Evolutionary conservation across 2,797 vertebrate species (phyloP).

Genomic region (Rhyacichthys aspro): DNA sequence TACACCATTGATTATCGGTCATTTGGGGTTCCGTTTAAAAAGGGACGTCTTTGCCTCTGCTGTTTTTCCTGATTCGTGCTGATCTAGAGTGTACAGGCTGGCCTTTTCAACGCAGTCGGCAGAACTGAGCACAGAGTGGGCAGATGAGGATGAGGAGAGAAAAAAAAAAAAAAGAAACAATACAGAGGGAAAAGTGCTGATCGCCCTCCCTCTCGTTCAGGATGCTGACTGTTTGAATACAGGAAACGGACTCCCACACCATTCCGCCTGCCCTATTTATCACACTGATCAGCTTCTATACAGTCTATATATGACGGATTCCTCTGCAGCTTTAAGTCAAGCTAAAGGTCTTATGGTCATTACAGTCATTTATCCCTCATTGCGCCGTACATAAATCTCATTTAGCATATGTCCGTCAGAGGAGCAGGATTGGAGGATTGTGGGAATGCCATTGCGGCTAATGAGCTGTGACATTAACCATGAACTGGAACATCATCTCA

Average conservation of each 20-base stretch:
- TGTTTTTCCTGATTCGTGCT: slow-evolving; percentile 58
- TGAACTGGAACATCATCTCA: not conserved
- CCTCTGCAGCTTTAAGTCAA: slow-evolving; percentile 3
- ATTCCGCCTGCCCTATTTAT: slow-evolving; percentile 71
- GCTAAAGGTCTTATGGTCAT: slow-evolving; percentile 5
- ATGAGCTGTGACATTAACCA: slow-evolving; percentile 4
- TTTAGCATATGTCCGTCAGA: slow-evolving; percentile 6
- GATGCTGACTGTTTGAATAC: slow-evolving; percentile 69
- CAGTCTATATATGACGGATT: slow-evolving; percentile 9
- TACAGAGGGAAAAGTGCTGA: slow-evolving; percentile 67
- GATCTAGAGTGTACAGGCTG: slow-evolving; percentile 27
- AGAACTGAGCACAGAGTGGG: slow-evolving; percentile 68
- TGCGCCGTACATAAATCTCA: slow-evolving; percentile 3
- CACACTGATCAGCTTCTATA: slow-evolving; percentile 68
- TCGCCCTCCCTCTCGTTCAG: slow-evolving; percentile 53
- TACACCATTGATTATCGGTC: not conserved
- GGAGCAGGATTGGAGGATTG: slow-evolving; percentile 2
- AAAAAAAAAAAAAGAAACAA: slow-evolving; percentile 69
- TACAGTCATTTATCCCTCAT: slow-evolving; percentile 2
- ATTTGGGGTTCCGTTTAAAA: slow-evolving; percentile 14
- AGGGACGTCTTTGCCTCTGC: slow-evolving; percentile 30
- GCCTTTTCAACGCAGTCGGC: slow-evolving; percentile 55
- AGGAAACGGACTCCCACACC: slow-evolving; percentile 68
- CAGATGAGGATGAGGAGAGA: slow-evolving; percentile 57
- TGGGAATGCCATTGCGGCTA: slow-evolving; percentile 8